Base-by-base conservation (phyloP, 2,113 vertebrate genomes). In the Leucosticte australis region DNA sequence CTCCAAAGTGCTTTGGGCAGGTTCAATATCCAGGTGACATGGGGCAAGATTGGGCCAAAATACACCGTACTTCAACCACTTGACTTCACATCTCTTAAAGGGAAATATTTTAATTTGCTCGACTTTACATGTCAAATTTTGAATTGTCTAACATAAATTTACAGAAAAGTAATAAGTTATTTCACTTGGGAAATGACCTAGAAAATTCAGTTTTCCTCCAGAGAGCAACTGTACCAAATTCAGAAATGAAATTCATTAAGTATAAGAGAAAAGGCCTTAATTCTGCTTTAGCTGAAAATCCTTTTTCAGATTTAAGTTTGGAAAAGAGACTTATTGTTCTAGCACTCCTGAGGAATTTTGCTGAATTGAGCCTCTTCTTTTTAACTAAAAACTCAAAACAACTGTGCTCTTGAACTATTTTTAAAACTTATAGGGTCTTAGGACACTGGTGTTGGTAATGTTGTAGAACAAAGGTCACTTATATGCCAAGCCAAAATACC, bases 111-210 rank as follows among this genome's bases (percentile, higher is more conserved):
- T 73, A 44, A 89, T 89, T 56, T 70, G 15, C 42, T 79, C 22
- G 23, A 33, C 89, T 85, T 64, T 62, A 49, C 8, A 7, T 57
- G 53, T 27, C 31, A 47, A 80, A 70, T 42, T 83, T 89, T 63
- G 33, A 83, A 77, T 44, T 35, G 56, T 42, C 50, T 65, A 50
- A 79, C n/a, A 8, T 19, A 63, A 74, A 68, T 59, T 86, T 86
- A 75, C 24, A 79, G 76, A 83, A 70, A 91, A 96, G 53, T 55
- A 86, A 0, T 71, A 73, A 80, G 44, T 53, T 91, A 94, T 89
- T 87, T 92, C 94, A 91, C 46, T 59, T 88, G 96, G 89, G 91
- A 89, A 96, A 80, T 3, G 33, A 88, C 96, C 96, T 94, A 90
- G 84, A 96, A 97, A 95, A 80, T 76, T 67, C 75, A 94, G 16